A percentile compares a stretch with the other conserved stretches of the same genome.
Conservation (phyloP, 2,113 vertebrate species). For the Neodontobutis hainanensis region DNA sequence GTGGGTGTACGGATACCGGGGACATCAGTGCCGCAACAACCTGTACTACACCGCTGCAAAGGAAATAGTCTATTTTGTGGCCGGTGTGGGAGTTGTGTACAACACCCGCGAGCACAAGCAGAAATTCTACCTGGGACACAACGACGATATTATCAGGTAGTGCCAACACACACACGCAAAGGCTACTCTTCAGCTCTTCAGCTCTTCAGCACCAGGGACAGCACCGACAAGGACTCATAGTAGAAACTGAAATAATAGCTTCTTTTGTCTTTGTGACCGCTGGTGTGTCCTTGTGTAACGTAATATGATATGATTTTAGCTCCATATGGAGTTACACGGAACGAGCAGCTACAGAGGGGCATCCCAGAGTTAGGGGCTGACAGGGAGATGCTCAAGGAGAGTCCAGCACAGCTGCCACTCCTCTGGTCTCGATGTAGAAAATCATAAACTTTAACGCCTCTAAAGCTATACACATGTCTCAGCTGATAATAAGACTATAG, state of each 20-base stretch:
- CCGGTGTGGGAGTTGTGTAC: slow-evolving; percentile 96
- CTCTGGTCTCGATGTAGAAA: background rate
- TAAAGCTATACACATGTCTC: background rate
- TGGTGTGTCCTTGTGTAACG: slow-evolving; percentile 62
- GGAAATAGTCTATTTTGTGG: slow-evolving; percentile 98
- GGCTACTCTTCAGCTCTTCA: slow-evolving; percentile 1
- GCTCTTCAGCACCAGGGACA: slow-evolving; percentile 68
- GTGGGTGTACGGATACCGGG: slow-evolving; percentile 98
- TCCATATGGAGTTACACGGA: background rate
- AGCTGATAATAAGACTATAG: background rate
- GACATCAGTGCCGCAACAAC: slow-evolving; percentile 99
- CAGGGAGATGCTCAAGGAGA: slow-evolving; percentile 40
- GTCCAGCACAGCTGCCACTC: slow-evolving; percentile 17
- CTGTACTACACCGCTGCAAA: slow-evolving; percentile 97
- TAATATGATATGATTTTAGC: slow-evolving; percentile 46
- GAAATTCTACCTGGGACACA: slow-evolving; percentile 98
- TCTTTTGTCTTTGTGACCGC: slow-evolving; percentile 34
- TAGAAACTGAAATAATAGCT: slow-evolving; percentile 7
- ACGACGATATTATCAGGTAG: slow-evolving; percentile 99
- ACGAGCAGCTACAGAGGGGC: slow-evolving; percentile 7
- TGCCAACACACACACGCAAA: background rate
- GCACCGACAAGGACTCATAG: slow-evolving; percentile 18
- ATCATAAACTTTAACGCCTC: background rate
- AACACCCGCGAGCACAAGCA: slow-evolving; percentile 97
- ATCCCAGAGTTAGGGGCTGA: slow-evolving; percentile 6